Evolutionary conservation across 2,113 vertebrate species (phyloP).

Genomic region (Ceyx margarethae): DNA sequence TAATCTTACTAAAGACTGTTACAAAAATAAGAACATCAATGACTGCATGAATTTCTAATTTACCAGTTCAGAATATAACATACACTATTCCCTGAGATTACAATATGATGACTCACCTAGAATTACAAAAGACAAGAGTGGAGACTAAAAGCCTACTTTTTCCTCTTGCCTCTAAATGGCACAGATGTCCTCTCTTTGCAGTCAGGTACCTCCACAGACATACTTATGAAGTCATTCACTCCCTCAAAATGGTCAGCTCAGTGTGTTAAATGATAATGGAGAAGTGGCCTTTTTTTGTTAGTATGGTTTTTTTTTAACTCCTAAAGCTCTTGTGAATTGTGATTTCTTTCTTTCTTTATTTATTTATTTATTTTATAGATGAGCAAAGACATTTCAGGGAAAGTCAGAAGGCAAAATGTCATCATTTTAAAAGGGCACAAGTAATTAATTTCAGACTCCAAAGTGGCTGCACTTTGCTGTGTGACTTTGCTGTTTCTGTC

Average conservation of each 20-base stretch:
- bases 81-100: not conserved
- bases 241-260: not conserved
- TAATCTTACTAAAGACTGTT: not conserved
- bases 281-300: no score
- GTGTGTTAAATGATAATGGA: no score
- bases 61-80: not conserved
- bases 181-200: not conserved
- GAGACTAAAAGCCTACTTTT: not conserved
- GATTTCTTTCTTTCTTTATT: not conserved
- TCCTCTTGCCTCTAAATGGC: not conserved
- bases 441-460: not conserved
- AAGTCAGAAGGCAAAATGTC: not conserved
- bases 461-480: not conserved
- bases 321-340: not conserved
- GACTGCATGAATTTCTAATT: not conserved
- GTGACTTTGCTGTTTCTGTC: not conserved
- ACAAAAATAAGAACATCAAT: not conserved
- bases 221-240: not conserved
- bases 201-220: not conserved
- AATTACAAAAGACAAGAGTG: not conserved
- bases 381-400: not conserved
- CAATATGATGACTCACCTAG: not conserved
- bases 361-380: not conserved
- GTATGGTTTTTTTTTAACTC: not conserved
- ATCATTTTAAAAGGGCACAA: not conserved